Base-by-base conservation (phyloP, 2,797 vertebrate species). In the Mus caroli region DNA sequence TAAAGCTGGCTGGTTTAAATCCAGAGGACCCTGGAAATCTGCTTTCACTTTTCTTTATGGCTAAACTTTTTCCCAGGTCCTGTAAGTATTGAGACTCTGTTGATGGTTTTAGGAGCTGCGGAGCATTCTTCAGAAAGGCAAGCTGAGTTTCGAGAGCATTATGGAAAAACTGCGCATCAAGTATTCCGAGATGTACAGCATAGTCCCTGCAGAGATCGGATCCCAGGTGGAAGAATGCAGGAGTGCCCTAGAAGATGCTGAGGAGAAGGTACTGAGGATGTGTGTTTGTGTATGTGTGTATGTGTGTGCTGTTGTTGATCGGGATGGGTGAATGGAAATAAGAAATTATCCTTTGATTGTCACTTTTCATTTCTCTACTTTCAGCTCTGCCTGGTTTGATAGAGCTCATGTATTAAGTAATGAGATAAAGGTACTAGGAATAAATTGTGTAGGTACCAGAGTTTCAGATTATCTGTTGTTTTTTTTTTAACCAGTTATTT, bases 141-240 rank as follows among this genome's bases (percentile, higher is more conserved):
- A 99, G 96, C 98, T 99, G 88, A 97, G 98, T 96, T 98, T 99
- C 71, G 98, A 99, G 94, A 96, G 97, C 88, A 98, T 99, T 94
- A 99, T 99, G 98, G 99, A 99, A 93, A 98, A 98, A 60, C 98
- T 99, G 88, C 98, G 96, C 88, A 99, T 98, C 96, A 99, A 99
- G 96, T 99, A 99, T 97, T 98, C 99, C 0, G 99, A 99, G 90
- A 98, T 98, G 98, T 98, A 99, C 94, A 97, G 97, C 2, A 96
- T 98, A 96, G 98, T 99, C 34, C 99, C 99, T 0, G 96, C 97
- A 12, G 99, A 99, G 96, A 98, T 99, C 0, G 98, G 99, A 28
- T 95, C 96, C 0, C 98, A 98, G 69, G 40, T 99, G 94, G 98
- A 99, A 97, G 99, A 99, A 78, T 99, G 99, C 98, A 99, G 98